A percentile compares a stretch with the other conserved stretches of the same genome.
phyloP scores from a whole-genome alignment of 2,888 invertebrate genomes.

The Pediacus dermestoides region DNA sequence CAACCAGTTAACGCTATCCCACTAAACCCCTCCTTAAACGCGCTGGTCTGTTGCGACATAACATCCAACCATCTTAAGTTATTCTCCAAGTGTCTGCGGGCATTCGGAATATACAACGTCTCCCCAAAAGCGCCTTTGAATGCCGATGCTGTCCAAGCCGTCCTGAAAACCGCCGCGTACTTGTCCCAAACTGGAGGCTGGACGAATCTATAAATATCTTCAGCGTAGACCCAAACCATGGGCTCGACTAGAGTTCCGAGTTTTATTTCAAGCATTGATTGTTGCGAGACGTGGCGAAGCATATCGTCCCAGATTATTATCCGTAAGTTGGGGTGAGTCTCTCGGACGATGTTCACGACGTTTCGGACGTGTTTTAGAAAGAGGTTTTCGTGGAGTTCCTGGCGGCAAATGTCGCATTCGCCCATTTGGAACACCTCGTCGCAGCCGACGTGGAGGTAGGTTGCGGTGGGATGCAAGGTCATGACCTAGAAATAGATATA shows the following conservation, averaged over 20 bases:
- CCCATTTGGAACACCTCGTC: slow-evolving; percentile 73
- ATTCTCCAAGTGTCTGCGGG: slow-evolving; percentile 66
- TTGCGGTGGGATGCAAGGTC: slow-evolving; percentile 40
- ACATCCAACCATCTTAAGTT: slow-evolving; percentile 67
- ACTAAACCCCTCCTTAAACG: slow-evolving; percentile 52
- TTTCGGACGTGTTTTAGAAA: slow-evolving; percentile 61
- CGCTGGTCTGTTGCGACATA: slow-evolving; percentile 57
- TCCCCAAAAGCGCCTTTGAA: slow-evolving; percentile 76
- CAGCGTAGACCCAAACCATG: slow-evolving; percentile 79
- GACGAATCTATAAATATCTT: slow-evolving; percentile 59
- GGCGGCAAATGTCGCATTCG: slow-evolving; percentile 60
- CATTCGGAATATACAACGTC: slow-evolving; percentile 63
- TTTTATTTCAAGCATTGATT: slow-evolving; percentile 58
- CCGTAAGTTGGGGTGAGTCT: slow-evolving; percentile 56
- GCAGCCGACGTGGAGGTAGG: slow-evolving; percentile 68
- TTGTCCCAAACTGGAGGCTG: slow-evolving; percentile 61
- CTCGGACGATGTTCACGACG: slow-evolving; percentile 58
- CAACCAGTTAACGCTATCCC: slow-evolving; percentile 60
- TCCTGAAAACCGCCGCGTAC: slow-evolving; percentile 63
- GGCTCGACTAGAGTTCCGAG: slow-evolving; percentile 68
- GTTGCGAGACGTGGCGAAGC: slow-evolving; percentile 62
- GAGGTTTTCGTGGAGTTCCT: slow-evolving; percentile 54
- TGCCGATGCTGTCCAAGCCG: slow-evolving; percentile 71
- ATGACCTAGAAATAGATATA: slow-evolving; percentile 36
- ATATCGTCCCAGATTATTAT: slow-evolving; percentile 81